These are phyloP conservation scores for Okamejei kenojei DNA, from an alignment of 2,797 vertebrate species.

Conservation along the genomic window DNA sequence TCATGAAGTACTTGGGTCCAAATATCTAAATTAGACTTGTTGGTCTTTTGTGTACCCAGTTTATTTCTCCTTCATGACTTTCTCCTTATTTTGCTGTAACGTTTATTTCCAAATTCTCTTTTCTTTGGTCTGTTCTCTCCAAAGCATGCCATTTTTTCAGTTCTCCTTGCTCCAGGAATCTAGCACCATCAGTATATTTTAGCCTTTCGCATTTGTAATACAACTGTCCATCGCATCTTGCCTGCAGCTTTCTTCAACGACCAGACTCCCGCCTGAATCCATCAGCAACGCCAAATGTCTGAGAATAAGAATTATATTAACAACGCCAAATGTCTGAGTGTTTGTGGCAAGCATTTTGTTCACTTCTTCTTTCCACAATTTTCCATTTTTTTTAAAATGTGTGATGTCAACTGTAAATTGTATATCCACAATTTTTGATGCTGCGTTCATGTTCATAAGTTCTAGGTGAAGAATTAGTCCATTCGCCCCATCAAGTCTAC, in stretches of 20 bases:
- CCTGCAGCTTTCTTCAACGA: background rate
- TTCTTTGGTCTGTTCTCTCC: background rate
- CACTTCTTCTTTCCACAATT: background rate
- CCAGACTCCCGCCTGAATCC: background rate
- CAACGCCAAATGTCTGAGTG: background rate
- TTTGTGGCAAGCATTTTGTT: background rate
- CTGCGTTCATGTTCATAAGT: too few species aligned
- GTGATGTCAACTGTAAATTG: background rate
- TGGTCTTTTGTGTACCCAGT: background rate
- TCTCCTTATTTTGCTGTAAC: background rate
- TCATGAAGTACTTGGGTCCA: background rate
- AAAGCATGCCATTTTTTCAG: background rate
- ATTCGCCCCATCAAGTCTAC: too few species aligned
- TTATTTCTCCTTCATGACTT: background rate
- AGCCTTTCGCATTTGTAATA: background rate
- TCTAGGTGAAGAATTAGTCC: too few species aligned
- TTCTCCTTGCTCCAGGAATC: background rate
- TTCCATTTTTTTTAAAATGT: background rate
- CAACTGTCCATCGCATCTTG: background rate
- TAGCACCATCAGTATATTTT: background rate
- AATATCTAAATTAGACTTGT: background rate
- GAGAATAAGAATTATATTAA: background rate
- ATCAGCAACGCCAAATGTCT: too few species aligned
- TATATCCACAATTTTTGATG: background rate
- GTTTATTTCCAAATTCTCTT: background rate